Evolutionary conservation across 2,888 invertebrate species (phyloP), one percentile per base, ranked within the genome.

Genomic region (Troglohyphantes excavatus): DNA sequence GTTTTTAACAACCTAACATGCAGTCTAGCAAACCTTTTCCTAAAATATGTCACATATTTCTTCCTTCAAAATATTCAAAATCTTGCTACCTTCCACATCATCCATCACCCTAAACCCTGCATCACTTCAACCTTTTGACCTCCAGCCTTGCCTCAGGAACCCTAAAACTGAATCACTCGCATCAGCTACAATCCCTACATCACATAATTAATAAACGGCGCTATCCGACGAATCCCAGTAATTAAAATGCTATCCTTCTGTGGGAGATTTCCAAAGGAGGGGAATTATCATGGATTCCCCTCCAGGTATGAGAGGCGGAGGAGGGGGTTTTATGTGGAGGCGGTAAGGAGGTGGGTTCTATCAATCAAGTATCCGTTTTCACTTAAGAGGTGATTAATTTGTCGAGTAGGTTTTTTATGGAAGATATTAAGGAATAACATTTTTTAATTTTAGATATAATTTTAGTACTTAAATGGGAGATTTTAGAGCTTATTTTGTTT

Each of bases 221-320:
- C 68, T 85, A 70, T 65, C 59, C 59, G 27, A 23, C 68, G 76
- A 29, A 61, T 68, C 39, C 13, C 13, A 33, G 85, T 78, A 85
- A 85, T 85, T 85, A 85, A 85, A 85, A 85, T 78, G 76, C 76
- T 68, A 85, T 85, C 85, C 76, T 67, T 85, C 68, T 68, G 53
- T 6, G 29, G 17, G 27, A 23, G 17, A 53, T 53, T 53, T 53
- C n/a, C n/a, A 5, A 67, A 39, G 33, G 53, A 61, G 29, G 19
- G 13, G 75, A 75, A 84, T 75, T 67, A 84, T 81, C 46, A 75
- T 46, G 82, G 84, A 83, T 78, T 78, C 67, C 53, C 68, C n/a
- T 53, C 67, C 21, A 17, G 19, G 26, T n/a, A n/a, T 43, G 46
- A 43, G 27, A 33, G 39, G 13, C 13, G 26, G 79, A 21, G n/a